A percentile compares a stretch with the other conserved stretches of the same genome.
phyloP scores from a whole-genome alignment of 1,140 invertebrate species.

The Mamestra configurata region DNA sequence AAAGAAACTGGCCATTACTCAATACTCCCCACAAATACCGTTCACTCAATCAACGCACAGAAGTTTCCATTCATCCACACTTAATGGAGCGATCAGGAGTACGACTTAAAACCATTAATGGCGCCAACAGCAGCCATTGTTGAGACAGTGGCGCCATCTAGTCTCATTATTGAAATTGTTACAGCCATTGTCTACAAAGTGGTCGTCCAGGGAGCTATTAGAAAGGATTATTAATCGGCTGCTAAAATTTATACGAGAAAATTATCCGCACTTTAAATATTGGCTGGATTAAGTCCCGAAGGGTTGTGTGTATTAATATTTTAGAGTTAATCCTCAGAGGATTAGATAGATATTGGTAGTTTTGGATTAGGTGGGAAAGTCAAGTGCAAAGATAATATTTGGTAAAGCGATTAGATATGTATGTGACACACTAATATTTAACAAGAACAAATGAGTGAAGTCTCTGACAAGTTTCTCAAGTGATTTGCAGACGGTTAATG shows the following conservation, averaged over 20 bases:
- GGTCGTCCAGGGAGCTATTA: conserved; percentile 44
- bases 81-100: conserved; percentile 53
- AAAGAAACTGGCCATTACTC: too few relatives aligned
- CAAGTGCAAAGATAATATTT: neutral
- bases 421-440: too few relatives aligned
- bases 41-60: neutral
- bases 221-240: conserved; percentile 47
- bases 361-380: neutral
- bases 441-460: too few relatives aligned
- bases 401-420: too few relatives aligned
- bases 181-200: conserved; percentile 48
- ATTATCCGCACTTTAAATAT: conserved; percentile 44
- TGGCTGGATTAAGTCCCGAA: conserved; percentile 22
- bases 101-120: conserved; percentile 52
- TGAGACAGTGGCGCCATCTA: conserved; percentile 33
- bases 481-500: too few relatives aligned
- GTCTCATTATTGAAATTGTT: conserved; percentile 46
- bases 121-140: conserved; percentile 49
- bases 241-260: conserved; percentile 35
- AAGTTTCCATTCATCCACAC: conserved; percentile 21
- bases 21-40: neutral
- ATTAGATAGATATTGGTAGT: neutral
- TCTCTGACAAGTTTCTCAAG: too few relatives aligned
- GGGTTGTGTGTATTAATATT: conserved; percentile 33
- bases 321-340: conserved; percentile 4